Conservation (phyloP, 2,113 vertebrate species). For the Albula glossodonta region DNA sequence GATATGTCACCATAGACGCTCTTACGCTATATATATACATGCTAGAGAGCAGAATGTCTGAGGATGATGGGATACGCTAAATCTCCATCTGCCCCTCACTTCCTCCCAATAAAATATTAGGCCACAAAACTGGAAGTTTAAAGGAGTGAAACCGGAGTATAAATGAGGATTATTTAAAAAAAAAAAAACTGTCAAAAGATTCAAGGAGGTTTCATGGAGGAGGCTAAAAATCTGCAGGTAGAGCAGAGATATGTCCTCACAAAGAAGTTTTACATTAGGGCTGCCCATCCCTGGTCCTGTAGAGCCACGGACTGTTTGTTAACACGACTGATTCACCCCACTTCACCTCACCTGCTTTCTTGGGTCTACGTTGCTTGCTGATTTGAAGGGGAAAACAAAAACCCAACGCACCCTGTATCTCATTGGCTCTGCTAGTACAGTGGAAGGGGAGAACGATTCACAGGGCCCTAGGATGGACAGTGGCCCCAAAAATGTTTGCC, state of each 20-base stretch:
- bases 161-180: neutral
- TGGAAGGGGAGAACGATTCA: no score
- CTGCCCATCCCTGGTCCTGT: neutral
- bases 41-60: slow-evolving; percentile 10
- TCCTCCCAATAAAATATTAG: slow-evolving; percentile 28
- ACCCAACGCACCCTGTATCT: no score
- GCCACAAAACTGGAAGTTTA: slow-evolving; percentile 23
- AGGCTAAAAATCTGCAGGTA: slow-evolving; percentile 16
- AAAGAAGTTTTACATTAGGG: no score
- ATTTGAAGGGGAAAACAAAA: no score
- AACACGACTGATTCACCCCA: no score
- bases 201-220: slow-evolving; percentile 6
- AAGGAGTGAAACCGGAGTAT: neutral
- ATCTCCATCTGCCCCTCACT: slow-evolving; percentile 16
- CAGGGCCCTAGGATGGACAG: no score
- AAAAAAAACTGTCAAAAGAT: neutral
- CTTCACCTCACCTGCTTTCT: no score
- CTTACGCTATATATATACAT: slow-evolving; percentile 20
- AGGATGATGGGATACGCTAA: slow-evolving; percentile 24
- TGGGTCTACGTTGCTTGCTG: no score
- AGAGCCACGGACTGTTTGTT: no score
- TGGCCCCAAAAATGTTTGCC: no score
- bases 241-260: neutral
- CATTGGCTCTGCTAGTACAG: no score
- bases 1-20: slow-evolving; percentile 26